phyloP scores from a whole-genome alignment of 2,113 vertebrate species.

The Poicephalus meyeri region DNA sequence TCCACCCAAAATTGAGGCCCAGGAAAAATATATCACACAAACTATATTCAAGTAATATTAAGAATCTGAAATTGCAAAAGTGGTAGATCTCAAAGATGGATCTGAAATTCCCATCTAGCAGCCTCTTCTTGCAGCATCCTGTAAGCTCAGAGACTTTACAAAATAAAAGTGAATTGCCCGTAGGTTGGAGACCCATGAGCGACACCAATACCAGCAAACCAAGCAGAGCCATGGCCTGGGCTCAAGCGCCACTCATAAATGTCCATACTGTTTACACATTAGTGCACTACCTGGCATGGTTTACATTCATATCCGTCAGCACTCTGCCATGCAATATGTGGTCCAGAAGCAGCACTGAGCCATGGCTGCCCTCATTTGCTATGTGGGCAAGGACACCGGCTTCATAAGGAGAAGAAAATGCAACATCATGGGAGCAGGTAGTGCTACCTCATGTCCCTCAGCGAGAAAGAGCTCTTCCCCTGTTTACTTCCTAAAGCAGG shows the following conservation, averaged over 20 bases:
- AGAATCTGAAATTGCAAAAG: not conserved
- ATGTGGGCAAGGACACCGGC: fast-evolving
- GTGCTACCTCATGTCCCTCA: not conserved
- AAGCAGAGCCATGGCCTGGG: not conserved
- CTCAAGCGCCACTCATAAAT: not conserved
- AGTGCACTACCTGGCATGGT: not conserved
- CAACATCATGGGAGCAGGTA: not conserved
- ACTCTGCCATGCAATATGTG: fast-evolving
- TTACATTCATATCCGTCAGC: not conserved
- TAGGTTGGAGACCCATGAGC: not conserved
- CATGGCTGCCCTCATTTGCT: not conserved
- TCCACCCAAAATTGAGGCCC: constrained; percentile 9
- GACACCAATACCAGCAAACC: not conserved
- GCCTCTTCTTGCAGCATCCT: not conserved
- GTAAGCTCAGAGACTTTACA: not conserved
- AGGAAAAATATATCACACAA: constrained; percentile 18
- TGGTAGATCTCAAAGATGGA: not conserved
- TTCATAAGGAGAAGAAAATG: not conserved
- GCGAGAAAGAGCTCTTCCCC: not conserved
- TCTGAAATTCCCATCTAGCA: not conserved
- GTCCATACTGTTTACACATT: not conserved
- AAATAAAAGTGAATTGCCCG: not conserved
- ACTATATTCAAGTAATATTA: not conserved
- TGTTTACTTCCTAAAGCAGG: not conserved
- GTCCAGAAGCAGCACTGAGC: not conserved